A percentile compares a stretch with the other conserved stretches of the same genome.
Conservation (phyloP, 2,888 invertebrate genomes). For the Glaucopsyche alexis region DNA sequence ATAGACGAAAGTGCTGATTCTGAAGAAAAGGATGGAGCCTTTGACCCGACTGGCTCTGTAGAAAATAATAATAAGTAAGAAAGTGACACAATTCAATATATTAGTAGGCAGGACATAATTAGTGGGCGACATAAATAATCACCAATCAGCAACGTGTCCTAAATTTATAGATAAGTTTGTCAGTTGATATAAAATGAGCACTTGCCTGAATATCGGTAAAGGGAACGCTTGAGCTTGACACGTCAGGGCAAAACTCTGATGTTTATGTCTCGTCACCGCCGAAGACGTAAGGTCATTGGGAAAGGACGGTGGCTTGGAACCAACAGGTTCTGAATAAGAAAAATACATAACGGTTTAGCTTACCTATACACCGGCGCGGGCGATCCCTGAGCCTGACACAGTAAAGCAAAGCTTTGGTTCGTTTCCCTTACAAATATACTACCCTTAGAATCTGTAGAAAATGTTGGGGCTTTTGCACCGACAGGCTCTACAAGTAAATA, state of each 20-base stretch:
- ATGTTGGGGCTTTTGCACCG: constrained; percentile 81
- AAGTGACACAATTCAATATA: constrained; percentile 23
- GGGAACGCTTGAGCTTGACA: constrained; percentile 87
- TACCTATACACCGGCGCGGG: constrained; percentile 84
- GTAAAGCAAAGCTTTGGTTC: constrained; percentile 80
- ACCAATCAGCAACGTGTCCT: no score
- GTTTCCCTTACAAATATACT: constrained; percentile 81
- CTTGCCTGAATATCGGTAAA: constrained; percentile 86
- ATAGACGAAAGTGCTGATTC: constrained; percentile 83
- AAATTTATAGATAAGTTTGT: no score
- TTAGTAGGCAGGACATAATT: background rate
- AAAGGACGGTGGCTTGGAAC: constrained; percentile 81
- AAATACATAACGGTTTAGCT: constrained; percentile 48
- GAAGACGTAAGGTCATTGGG: constrained; percentile 81
- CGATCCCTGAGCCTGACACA: constrained; percentile 82
- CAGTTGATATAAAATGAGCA: constrained; percentile 38
- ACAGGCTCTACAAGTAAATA: constrained; percentile 75
- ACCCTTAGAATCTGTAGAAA: constrained; percentile 82
- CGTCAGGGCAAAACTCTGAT: constrained; percentile 81
- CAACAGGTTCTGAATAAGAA: constrained; percentile 79
- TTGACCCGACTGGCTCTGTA: constrained; percentile 84
- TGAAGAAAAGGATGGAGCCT: constrained; percentile 84
- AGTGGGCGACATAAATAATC: no score
- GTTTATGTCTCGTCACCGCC: constrained; percentile 78
- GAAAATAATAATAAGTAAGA: constrained; percentile 45